A percentile compares a stretch with the other conserved stretches of the same genome.
phyloP scores from a whole-genome alignment of 1,140 invertebrate species.

The Aleiodes sp. region DNA sequence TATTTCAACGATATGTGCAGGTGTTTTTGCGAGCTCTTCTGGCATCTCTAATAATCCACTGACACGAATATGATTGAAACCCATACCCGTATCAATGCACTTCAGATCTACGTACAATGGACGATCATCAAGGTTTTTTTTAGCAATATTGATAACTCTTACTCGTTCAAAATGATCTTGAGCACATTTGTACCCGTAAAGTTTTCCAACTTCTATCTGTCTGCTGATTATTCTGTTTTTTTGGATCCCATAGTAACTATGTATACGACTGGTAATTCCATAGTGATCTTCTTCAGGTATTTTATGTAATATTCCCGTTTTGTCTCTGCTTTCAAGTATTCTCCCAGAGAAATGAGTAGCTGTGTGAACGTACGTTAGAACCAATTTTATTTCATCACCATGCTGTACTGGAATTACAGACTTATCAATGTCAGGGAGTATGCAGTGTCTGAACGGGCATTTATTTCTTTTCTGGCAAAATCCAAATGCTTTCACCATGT shows the following conservation, averaged over 20 bases:
- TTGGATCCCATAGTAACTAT: constrained; percentile 43
- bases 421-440: constrained; percentile 49
- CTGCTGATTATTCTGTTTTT: constrained; percentile 47
- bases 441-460: constrained; percentile 54
- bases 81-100: constrained; percentile 53
- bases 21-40: constrained; percentile 45
- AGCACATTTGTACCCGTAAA: constrained; percentile 42
- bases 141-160: constrained; percentile 47
- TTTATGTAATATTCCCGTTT: constrained; percentile 29
- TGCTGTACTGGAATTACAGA: constrained; percentile 47
- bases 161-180: constrained; percentile 50
- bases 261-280: constrained; percentile 41
- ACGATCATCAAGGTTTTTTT: constrained; percentile 34
- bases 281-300: constrained; percentile 41
- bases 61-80: constrained; percentile 42
- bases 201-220: constrained; percentile 43
- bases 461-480: constrained; percentile 46
- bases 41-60: constrained; percentile 49
- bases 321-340: constrained; percentile 45
- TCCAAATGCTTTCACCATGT: constrained; percentile 57
- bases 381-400: constrained; percentile 51
- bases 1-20: constrained; percentile 52
- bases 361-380: constrained; percentile 50
- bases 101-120: constrained; percentile 43
- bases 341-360: constrained; percentile 56